A percentile compares a stretch with the other conserved stretches of the same genome.
Evolutionary conservation across 2,888 invertebrate species (phyloP).

Genomic region (Chromoteleia sp.): DNA sequence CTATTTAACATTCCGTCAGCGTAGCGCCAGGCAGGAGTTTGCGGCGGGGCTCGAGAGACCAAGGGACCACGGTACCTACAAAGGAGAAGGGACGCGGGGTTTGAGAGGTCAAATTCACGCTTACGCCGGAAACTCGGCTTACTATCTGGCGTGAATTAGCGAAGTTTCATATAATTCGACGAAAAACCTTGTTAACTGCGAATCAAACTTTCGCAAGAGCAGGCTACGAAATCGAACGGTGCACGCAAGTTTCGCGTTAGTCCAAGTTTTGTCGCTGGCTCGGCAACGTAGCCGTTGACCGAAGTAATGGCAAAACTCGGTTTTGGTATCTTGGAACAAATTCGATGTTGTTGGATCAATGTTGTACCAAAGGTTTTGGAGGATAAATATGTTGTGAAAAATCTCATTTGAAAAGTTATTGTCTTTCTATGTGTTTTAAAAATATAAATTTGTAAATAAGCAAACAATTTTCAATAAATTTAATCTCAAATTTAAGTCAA

Average conservation of each 20-base stretch:
- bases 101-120: conserved; percentile 57
- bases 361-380: neutral
- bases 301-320: conserved; percentile 21
- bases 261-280: conserved; percentile 28
- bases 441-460: too few relatives aligned
- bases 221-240: conserved; percentile 25
- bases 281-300: conserved; percentile 8
- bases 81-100: conserved; percentile 35
- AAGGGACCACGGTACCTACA: conserved; percentile 40
- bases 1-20: conserved; percentile 67
- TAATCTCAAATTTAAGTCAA: too few relatives aligned
- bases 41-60: conserved; percentile 53
- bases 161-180: conserved; percentile 44
- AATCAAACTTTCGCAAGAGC: conserved; percentile 42
- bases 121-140: conserved; percentile 24
- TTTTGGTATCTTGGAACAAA: conserved; percentile 31
- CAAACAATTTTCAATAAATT: too few relatives aligned
- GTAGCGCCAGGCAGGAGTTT: conserved; percentile 56
- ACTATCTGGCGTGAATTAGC: conserved; percentile 35
- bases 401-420: too few relatives aligned
- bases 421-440: too few relatives aligned
- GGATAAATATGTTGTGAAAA: neutral
- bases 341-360: conserved; percentile 15
- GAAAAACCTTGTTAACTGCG: conserved; percentile 55
- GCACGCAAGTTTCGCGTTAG: conserved; percentile 29